Evolutionary conservation across 2,888 invertebrate genomes (phyloP), one percentile per base, ranked within the genome.

Genomic region (Podabrus alpinus): DNA sequence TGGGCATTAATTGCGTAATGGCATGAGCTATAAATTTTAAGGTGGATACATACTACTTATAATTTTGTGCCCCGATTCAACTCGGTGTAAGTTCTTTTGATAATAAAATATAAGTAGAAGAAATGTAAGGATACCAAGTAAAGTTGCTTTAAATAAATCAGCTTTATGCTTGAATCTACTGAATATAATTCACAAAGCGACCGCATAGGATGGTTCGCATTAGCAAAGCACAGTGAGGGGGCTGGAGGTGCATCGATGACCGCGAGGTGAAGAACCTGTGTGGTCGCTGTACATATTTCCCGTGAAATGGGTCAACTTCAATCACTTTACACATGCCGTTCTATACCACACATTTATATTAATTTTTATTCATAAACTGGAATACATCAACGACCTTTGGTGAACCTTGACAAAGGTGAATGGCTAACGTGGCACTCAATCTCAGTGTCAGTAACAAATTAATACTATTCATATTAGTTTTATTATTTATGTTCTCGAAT

Each of bases 181-280:
- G 74, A 69, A 67, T 75, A 77, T 78, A 78, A 77, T 77, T 78
- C 77, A 78, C 77, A 78, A 78, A 78, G 78, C 77, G 74, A 68
- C 77, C 77, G 75, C 74, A 66, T 68, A 78, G 77, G 78, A 78
- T 78, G 79, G 79, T 59, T 76, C 69, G 77, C 73, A 75, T 77
- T 78, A 73, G 77, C 69, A 71, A 71, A 59, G 68, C 69, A 68
- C 59, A 15, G 59, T 45, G 77, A 76, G 74, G 79, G 77, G 80
- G 75, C 66, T 25, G 73, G 76, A 17, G 72, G 68, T 74, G 75
- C 78, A 79, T 77, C 80, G 81, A 80, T 82, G 81, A 79, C 79
- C 80, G 79, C 81, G 82, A 83, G 83, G 83, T 83, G 82, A 83
- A 83, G 83, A 83, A 83, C 83, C 83, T 83, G 83, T 82, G 82